phyloP scores from a whole-genome alignment of 2,888 invertebrate species.

The Trilocha varians region DNA sequence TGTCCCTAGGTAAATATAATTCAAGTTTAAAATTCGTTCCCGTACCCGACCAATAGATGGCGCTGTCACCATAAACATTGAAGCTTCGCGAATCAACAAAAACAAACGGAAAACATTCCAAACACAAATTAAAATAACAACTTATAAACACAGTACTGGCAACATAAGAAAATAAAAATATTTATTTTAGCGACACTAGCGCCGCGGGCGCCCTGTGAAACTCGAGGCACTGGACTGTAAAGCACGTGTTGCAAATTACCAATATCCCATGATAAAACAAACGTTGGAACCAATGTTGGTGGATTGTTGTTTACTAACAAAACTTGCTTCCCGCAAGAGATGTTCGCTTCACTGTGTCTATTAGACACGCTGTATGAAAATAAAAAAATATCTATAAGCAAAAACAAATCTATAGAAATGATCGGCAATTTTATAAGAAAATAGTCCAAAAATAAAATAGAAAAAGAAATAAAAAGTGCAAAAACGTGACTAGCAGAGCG shows the following conservation, averaged over 20 bases:
- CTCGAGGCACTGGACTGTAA: constrained; percentile 27
- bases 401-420: constrained; percentile 3
- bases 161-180: constrained; percentile 24
- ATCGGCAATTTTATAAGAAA: too few relatives aligned
- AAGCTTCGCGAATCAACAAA: background rate
- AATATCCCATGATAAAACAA: constrained; percentile 71
- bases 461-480: constrained; percentile 12
- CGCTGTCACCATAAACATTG: constrained; percentile 9
- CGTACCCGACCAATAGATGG: constrained; percentile 16
- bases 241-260: constrained; percentile 62
- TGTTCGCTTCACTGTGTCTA: constrained; percentile 19
- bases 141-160: constrained; percentile 10
- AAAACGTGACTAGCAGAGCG: constrained; percentile 76
- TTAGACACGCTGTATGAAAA: constrained; percentile 12
- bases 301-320: constrained; percentile 55
- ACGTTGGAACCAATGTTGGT: constrained; percentile 38
- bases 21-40: background rate
- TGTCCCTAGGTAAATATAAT: too few relatives aligned
- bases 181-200: constrained; percentile 22
- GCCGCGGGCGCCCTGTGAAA: constrained; percentile 36
- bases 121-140: constrained; percentile 4
- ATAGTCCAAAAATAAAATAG: too few relatives aligned
- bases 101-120: background rate
- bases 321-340: constrained; percentile 22
- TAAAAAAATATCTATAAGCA: constrained; percentile 4